These are phyloP conservation scores for Nibea coibor DNA, from an alignment of 2,113 vertebrate genomes.

Conservation along the genomic window DNA sequence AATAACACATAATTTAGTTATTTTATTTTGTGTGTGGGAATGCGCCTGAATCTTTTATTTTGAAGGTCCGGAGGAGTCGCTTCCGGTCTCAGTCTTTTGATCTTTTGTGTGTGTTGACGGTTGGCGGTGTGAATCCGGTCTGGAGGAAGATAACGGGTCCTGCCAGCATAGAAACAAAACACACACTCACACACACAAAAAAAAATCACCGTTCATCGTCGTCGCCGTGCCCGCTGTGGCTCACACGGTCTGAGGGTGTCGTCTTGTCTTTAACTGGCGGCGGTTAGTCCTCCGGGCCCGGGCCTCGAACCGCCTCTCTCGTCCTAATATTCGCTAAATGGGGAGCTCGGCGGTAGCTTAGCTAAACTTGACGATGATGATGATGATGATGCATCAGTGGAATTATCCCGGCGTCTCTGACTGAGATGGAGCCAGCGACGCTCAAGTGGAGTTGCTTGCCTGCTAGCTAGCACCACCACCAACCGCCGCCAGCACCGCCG, in stretches of 20 bases:
- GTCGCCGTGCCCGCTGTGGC: slow-evolving; percentile 20
- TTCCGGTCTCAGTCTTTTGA: background rate
- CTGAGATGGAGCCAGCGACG: slow-evolving; percentile 78
- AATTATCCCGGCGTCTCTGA: slow-evolving; percentile 73
- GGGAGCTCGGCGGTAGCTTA: slow-evolving; percentile 42
- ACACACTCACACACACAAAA: no score
- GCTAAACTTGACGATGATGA: slow-evolving; percentile 60
- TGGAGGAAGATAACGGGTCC: slow-evolving; percentile 65
- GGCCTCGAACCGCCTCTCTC: background rate
- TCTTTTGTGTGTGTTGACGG: slow-evolving; percentile 47
- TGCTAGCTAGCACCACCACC: slow-evolving; percentile 57
- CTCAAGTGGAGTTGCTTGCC: slow-evolving; percentile 66
- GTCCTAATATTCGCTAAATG: background rate
- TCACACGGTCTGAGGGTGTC: background rate
- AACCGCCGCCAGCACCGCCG: no score
- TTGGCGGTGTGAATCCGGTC: slow-evolving; percentile 32
- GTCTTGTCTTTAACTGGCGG: background rate
- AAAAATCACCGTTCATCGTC: background rate
- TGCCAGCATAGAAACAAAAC: background rate
- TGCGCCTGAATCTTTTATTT: slow-evolving; percentile 37
- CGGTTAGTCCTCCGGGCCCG: background rate
- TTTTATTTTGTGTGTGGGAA: background rate
- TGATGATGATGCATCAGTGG: slow-evolving; percentile 72
- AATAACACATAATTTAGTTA: no score
- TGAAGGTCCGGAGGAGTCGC: background rate